Conservation (phyloP, 1,140 invertebrate species). For the Chionoecetes opilio region DNA sequence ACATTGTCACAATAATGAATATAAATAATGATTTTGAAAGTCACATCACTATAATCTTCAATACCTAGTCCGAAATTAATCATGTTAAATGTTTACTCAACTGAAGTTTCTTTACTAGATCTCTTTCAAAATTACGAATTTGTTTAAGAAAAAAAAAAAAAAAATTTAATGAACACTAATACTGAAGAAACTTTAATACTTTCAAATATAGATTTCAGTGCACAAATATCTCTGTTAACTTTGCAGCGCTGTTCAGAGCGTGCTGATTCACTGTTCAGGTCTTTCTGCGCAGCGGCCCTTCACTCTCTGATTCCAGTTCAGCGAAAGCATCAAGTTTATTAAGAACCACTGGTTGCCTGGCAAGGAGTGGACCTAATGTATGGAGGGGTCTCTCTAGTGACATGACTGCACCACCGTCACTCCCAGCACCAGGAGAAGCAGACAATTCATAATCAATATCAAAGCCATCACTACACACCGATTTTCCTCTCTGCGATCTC, state of each 20-base stretch:
- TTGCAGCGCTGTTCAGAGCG: neutral
- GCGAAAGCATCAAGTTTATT: constrained; percentile 69
- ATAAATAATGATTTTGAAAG: neutral
- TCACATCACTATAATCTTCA: neutral
- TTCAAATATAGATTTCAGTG: neutral
- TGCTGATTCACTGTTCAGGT: neutral
- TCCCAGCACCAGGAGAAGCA: constrained; percentile 67
- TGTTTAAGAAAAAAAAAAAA: neutral
- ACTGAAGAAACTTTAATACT: neutral
- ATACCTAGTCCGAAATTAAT: no score
- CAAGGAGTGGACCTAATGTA: constrained; percentile 37
- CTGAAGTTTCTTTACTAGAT: no score
- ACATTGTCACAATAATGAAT: neutral
- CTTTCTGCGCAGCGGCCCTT: constrained; percentile 54
- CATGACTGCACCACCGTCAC: constrained; percentile 43
- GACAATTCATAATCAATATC: constrained; percentile 72
- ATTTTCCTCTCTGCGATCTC: constrained; percentile 70
- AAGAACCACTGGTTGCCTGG: constrained; percentile 54
- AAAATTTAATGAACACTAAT: neutral
- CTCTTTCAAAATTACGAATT: no score
- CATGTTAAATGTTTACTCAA: no score
- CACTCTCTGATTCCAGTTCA: constrained; percentile 59
- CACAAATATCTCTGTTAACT: neutral
- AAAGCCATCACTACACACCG: constrained; percentile 75
- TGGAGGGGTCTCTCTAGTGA: constrained; percentile 52